Evolutionary conservation across 2,113 vertebrate species (phyloP), one percentile per base, ranked within the genome.

Genomic region (Corapipo altera): DNA sequence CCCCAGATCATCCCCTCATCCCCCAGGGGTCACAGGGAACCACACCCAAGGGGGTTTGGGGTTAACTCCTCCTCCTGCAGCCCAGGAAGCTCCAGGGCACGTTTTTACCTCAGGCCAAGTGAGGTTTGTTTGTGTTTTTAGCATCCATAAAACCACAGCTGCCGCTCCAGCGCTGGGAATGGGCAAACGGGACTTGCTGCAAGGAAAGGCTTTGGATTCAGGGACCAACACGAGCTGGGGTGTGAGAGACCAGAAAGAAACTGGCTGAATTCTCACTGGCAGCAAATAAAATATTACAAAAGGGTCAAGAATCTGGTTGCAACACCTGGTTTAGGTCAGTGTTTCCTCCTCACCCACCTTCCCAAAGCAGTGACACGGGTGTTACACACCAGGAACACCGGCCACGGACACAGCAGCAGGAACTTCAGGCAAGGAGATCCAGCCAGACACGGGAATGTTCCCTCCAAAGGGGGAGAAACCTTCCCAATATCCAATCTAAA

Each of bases 41-140:
- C 21, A 0, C 28, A 26, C 1, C 19, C 0, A 7, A 39, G 57
- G 58, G n/a, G 22, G 8, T 43, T 13, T 0, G 8, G 73, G 15
- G 27, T 19, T 3, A 87, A 4, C 20, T 20, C 11, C 76, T 74
- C 76, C 65, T 46, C 44, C 46, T 11, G 72, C 64, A 49, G 65
- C 70, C 39, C 10, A 12, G 20, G 52, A 5, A 80, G 28, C 79
- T 18, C 33, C 84, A 4, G 57, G 62, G 61, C 52, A 48, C 5
- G 1, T 2, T n/a, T 32, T 39, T n/a, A 32, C n/a, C n/a, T 14
- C 8, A 0, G 13, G 27, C 59, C 74, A 11, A 23, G 18, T 1
- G 15, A 2, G 14, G 5, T 43, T 41, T 32, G 77, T 59, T 71
- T 44, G 78, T 48, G 69, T 14, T 69, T n/a, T 27, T 7, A 59